Conservation (phyloP, 2,888 invertebrate genomes). For the Baccha elongata region DNA sequence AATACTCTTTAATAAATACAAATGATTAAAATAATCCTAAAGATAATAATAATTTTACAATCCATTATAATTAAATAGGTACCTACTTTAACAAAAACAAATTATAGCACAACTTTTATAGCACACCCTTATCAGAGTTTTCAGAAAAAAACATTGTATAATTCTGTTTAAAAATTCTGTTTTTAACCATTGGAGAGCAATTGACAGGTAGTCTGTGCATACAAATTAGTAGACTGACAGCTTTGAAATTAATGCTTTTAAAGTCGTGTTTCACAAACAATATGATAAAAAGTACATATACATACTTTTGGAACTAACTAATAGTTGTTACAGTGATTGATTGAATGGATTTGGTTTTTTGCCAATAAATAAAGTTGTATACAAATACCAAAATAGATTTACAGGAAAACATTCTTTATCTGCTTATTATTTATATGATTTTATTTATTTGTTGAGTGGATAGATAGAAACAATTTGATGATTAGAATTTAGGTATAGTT, state of each 20-base stretch:
- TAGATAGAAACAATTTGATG: too few species aligned
- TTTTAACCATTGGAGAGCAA: too few species aligned
- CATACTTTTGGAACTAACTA: slow-evolving; percentile 7
- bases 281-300: neutral
- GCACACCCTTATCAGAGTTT: slow-evolving; percentile 16
- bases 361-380: slow-evolving; percentile 31
- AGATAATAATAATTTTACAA: slow-evolving; percentile 26
- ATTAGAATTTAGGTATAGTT: too few species aligned
- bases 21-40: slow-evolving; percentile 43
- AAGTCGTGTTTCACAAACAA: slow-evolving; percentile 1
- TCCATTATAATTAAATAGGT: neutral
- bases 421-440: neutral
- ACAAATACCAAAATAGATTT: slow-evolving; percentile 24
- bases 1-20: slow-evolving; percentile 5
- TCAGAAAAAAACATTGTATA: slow-evolving; percentile 3
- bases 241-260: slow-evolving; percentile 11
- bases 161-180: neutral
- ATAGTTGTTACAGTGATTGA: slow-evolving; percentile 14
- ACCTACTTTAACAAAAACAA: too few species aligned
- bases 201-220: neutral
- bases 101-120: too few species aligned
- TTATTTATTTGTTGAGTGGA: neutral
- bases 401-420: neutral
- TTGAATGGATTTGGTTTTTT: slow-evolving; percentile 34
- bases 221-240: slow-evolving; percentile 11